These are phyloP conservation scores for Pelodytes ibericus DNA, from an alignment of 2,797 vertebrate species.

Conservation along the genomic window DNA sequence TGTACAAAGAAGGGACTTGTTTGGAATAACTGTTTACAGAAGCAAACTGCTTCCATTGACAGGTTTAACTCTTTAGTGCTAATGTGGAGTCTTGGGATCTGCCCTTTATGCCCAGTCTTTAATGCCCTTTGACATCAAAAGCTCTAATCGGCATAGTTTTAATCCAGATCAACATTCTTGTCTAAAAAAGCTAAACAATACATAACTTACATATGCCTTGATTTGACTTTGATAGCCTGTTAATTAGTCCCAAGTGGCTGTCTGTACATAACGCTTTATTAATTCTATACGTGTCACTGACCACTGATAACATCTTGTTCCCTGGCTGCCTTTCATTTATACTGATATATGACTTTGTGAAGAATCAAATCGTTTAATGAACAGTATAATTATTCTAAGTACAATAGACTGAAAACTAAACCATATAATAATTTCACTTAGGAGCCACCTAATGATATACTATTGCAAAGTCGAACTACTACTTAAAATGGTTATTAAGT, in stretches of 20 bases:
- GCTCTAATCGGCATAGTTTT: too few relatives aligned
- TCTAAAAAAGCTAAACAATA: background rate
- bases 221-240: background rate
- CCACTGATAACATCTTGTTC: slow-evolving; percentile 3
- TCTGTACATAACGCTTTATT: background rate
- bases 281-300: background rate
- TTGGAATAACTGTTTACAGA: too few relatives aligned
- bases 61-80: too few relatives aligned
- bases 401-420: background rate
- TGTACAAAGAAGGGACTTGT: too few relatives aligned
- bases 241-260: slow-evolving; percentile 11
- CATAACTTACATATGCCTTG: background rate
- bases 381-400: slow-evolving; percentile 7
- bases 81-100: too few relatives aligned
- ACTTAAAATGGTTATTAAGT: background rate
- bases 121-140: too few relatives aligned
- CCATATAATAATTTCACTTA: background rate
- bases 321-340: background rate
- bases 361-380: slow-evolving; percentile 6
- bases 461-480: background rate
- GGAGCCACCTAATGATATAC: background rate
- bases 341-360: slow-evolving; percentile 4
- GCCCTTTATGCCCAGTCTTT: too few relatives aligned
- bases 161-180: too few relatives aligned
- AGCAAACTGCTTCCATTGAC: too few relatives aligned